Evolutionary conservation across 2,797 vertebrate species (phyloP).

Genomic region (Parotocinclus haroldoi): DNA sequence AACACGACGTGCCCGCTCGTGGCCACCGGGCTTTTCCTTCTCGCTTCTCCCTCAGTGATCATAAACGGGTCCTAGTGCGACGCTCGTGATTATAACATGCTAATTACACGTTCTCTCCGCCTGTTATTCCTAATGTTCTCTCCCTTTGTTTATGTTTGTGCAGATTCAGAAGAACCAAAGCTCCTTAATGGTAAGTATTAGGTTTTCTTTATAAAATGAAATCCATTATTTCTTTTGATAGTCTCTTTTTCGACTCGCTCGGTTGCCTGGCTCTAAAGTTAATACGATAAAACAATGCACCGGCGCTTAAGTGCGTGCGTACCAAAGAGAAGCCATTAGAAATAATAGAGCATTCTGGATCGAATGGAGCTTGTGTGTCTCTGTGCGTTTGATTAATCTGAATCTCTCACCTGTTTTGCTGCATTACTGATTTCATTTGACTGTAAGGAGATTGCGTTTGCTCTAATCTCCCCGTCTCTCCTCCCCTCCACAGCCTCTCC

Average conservation of each 20-base stretch:
- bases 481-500: slow-evolving; percentile 85
- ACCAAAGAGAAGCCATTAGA: slow-evolving; percentile 92
- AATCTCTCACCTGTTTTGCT: slow-evolving; percentile 85
- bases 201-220: slow-evolving; percentile 22
- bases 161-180: slow-evolving; percentile 99
- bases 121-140: slow-evolving; percentile 62
- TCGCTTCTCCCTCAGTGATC: slow-evolving; percentile 98
- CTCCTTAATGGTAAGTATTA: slow-evolving; percentile 99
- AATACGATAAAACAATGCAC: slow-evolving; percentile 82
- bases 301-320: slow-evolving; percentile 91
- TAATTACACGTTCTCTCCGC: slow-evolving; percentile 94
- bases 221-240: slow-evolving; percentile 36
- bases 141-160: slow-evolving; percentile 62
- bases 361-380: slow-evolving; percentile 83
- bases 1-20: slow-evolving; percentile 93
- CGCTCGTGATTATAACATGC: slow-evolving; percentile 99
- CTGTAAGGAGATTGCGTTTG: slow-evolving; percentile 87
- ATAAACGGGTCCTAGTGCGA: slow-evolving; percentile 99
- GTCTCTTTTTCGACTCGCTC: slow-evolving; percentile 83
- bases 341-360: slow-evolving; percentile 90
- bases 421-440: slow-evolving; percentile 94
- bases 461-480: slow-evolving; percentile 71
- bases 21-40: slow-evolving; percentile 98
- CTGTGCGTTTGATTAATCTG: slow-evolving; percentile 95
- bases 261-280: slow-evolving; percentile 89